phyloP scores from a whole-genome alignment of 2,888 invertebrate species.

The Bellardia bayeri region DNA sequence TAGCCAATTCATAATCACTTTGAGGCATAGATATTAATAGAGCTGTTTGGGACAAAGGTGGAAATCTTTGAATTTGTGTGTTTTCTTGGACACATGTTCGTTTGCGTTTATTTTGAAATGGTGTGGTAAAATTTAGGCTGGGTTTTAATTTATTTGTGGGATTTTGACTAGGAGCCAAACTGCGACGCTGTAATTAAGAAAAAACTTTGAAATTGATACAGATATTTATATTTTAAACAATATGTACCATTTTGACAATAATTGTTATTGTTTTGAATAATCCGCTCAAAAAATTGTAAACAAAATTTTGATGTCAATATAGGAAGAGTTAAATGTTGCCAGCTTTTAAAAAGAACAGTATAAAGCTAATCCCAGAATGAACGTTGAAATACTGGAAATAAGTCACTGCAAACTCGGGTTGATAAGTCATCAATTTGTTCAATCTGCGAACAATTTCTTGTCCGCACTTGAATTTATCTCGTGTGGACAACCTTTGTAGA shows the following conservation, averaged over 20 bases:
- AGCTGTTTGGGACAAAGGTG: conserved; percentile 64
- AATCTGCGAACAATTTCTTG: no score
- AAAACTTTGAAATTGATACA: not conserved
- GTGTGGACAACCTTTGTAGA: no score
- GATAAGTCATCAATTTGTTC: no score
- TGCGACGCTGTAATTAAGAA: conserved; percentile 85
- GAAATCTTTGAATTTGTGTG: conserved; percentile 73
- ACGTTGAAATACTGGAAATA: not conserved
- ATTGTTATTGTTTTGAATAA: conserved; percentile 59
- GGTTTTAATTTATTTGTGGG: conserved; percentile 82
- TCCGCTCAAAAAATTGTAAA: conserved; percentile 42
- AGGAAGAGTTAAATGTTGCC: not conserved
- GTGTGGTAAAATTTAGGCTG: conserved; percentile 85
- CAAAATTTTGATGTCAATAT: conserved; percentile 13
- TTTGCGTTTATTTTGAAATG: conserved; percentile 85
- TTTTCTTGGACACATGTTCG: conserved; percentile 84
- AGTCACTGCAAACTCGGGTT: no score
- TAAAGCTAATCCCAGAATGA: not conserved
- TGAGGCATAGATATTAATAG: conserved; percentile 78
- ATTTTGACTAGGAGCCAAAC: conserved; percentile 92
- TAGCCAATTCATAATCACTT: conserved; percentile 90
- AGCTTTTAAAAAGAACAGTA: not conserved
- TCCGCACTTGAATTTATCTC: no score
- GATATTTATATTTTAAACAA: not conserved
- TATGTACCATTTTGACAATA: conserved; percentile 77